These are phyloP conservation scores for Cryptoprocta ferox DNA, from an alignment of 2,797 vertebrate species.

Conservation along the genomic window DNA sequence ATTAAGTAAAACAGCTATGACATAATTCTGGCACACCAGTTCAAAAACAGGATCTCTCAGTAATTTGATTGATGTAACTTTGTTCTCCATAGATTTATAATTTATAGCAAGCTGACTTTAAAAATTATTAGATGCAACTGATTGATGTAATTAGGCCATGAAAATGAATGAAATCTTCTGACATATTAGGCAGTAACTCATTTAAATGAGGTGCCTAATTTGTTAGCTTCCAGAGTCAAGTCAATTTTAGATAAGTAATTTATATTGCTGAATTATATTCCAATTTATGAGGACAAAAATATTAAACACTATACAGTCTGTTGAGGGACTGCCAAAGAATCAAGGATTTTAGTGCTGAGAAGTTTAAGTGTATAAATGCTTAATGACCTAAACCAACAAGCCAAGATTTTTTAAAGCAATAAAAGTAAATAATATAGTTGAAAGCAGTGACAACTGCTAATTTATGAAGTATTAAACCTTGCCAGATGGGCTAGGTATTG, in stretches of 20 bases:
- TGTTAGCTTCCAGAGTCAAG: slow-evolving; percentile 70
- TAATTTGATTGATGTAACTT: slow-evolving; percentile 49
- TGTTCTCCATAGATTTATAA: slow-evolving; percentile 61
- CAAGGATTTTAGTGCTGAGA: slow-evolving; percentile 58
- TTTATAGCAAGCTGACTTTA: slow-evolving; percentile 60
- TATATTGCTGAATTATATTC: slow-evolving; percentile 73
- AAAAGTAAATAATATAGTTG: slow-evolving; percentile 64
- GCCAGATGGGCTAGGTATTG: not conserved
- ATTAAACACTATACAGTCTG: slow-evolving; percentile 40
- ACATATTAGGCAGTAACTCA: slow-evolving; percentile 68
- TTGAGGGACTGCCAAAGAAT: slow-evolving; percentile 61
- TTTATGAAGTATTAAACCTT: slow-evolving; percentile 68
- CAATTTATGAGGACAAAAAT: slow-evolving; percentile 73
- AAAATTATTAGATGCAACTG: slow-evolving; percentile 71
- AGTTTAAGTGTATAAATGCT: slow-evolving; percentile 72
- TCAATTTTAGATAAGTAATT: slow-evolving; percentile 76
- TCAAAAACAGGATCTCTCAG: slow-evolving; percentile 32
- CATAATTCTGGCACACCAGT: slow-evolving; percentile 6
- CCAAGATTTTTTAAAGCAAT: slow-evolving; percentile 60
- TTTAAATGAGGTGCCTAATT: slow-evolving; percentile 73
- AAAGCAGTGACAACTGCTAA: slow-evolving; percentile 62
- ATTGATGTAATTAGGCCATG: slow-evolving; percentile 73
- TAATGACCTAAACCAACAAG: slow-evolving; percentile 74
- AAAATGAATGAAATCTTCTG: slow-evolving; percentile 71
- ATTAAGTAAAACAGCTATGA: slow-evolving; percentile 47